Evolutionary conservation across 2,888 invertebrate genomes (phyloP).

Genomic region (Callosobruchus maculatus): DNA sequence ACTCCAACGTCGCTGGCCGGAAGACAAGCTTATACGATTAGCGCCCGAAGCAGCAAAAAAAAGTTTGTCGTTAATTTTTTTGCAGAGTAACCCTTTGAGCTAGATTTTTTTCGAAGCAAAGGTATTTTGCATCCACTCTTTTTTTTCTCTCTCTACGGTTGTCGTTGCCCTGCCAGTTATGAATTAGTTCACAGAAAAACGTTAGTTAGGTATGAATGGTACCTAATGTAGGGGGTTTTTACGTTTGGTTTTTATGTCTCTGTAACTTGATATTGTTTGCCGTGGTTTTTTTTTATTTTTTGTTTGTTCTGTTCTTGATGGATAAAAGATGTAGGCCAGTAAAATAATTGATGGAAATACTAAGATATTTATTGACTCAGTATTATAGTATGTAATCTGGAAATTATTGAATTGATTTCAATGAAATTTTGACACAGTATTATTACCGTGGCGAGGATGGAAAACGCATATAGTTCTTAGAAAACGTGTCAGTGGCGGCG

Average conservation of each 20-base stretch:
- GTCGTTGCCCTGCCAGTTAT: background rate
- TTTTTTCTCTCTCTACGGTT: constrained; percentile 11
- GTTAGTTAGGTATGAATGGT: background rate
- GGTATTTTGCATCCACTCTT: constrained; percentile 18
- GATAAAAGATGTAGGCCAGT: too few species aligned
- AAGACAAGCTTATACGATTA: constrained; percentile 10
- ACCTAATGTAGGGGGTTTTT: background rate
- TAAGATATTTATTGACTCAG: too few species aligned
- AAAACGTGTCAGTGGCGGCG: too few species aligned
- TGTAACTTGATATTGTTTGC: background rate
- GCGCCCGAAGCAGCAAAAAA: constrained; percentile 20
- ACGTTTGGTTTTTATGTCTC: background rate
- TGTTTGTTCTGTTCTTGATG: too few species aligned
- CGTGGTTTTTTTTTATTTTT: background rate
- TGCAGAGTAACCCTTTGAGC: constrained; percentile 22
- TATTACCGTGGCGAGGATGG: too few species aligned
- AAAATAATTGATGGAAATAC: too few species aligned
- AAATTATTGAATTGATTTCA: too few species aligned
- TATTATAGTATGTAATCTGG: too few species aligned
- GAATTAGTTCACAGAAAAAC: background rate
- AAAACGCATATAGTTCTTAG: too few species aligned
- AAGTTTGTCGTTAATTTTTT: constrained; percentile 25
- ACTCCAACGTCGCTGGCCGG: constrained; percentile 7
- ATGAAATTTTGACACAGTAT: too few species aligned
- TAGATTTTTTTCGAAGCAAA: constrained; percentile 24